phyloP scores from a whole-genome alignment of 2,113 vertebrate species.

The Semicossyphus pulcher region DNA sequence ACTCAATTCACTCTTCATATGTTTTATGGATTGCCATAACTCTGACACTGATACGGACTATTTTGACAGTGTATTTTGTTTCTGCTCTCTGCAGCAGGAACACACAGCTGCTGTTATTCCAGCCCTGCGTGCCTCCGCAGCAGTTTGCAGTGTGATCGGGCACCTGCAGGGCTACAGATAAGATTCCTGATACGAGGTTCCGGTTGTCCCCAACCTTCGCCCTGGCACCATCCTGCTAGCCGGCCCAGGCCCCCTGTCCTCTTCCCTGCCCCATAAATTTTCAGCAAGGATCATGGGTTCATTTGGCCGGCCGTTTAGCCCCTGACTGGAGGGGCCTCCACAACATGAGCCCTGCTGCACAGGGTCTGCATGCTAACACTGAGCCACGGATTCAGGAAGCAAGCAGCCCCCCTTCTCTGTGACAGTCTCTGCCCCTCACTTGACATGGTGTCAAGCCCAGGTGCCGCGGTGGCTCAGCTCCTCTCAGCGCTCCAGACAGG shows the following conservation, averaged over 20 bases:
- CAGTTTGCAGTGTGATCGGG: constrained; percentile 18
- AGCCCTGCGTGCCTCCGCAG: constrained; percentile 33
- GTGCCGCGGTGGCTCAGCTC: constrained; percentile 63
- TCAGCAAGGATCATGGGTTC: constrained; percentile 49
- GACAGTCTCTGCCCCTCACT: constrained; percentile 67
- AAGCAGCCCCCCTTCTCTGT: constrained; percentile 35
- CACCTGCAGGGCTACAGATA: constrained; percentile 68
- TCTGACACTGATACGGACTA: constrained; percentile 47
- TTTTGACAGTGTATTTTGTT: constrained; percentile 53
- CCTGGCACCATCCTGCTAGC: constrained; percentile 19
- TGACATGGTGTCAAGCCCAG: constrained; percentile 68
- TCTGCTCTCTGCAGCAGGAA: constrained; percentile 30
- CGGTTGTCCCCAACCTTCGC: constrained; percentile 51
- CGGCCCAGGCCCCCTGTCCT: constrained; percentile 9
- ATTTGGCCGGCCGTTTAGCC: constrained; percentile 36
- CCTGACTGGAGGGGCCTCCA: constrained; percentile 46
- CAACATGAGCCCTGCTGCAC: constrained; percentile 45
- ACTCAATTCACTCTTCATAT: constrained; percentile 35
- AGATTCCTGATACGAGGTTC: constrained; percentile 59
- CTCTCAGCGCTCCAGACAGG: constrained; percentile 67
- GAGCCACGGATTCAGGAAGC: constrained; percentile 49
- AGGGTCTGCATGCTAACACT: constrained; percentile 65
- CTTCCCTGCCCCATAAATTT: constrained; percentile 39
- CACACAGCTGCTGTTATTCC: constrained; percentile 51
- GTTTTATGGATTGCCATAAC: constrained; percentile 62